phyloP scores from a whole-genome alignment of 2,797 vertebrate genomes.

The Brachyalestes nurse region DNA sequence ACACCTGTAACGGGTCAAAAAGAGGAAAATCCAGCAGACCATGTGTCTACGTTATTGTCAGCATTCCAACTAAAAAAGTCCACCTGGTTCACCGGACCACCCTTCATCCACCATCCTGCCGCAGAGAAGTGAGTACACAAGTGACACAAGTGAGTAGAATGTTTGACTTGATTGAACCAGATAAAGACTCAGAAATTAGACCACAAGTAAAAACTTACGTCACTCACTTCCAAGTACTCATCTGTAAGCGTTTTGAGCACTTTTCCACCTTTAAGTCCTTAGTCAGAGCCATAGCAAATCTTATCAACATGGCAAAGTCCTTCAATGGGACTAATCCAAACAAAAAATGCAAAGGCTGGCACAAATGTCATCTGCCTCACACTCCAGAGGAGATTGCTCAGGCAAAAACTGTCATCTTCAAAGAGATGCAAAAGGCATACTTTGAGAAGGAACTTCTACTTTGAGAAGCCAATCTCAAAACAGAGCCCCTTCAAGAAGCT shows the following conservation, averaged over 20 bases:
- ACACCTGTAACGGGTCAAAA: conserved; percentile 22
- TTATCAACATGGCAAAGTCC: conserved; percentile 21
- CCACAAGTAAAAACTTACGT: background rate
- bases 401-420: conserved; percentile 12
- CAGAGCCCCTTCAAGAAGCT: conserved; percentile 19
- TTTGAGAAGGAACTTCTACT: conserved; percentile 38
- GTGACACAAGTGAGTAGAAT: background rate
- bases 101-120: conserved; percentile 22
- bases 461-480: background rate
- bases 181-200: conserved; percentile 15
- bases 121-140: no score
- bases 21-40: conserved; percentile 19
- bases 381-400: conserved; percentile 22
- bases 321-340: conserved; percentile 13
- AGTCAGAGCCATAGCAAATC: background rate
- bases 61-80: background rate
- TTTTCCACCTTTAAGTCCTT: conserved; percentile 27
- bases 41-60: background rate
- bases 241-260: background rate
- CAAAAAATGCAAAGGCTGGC: conserved; percentile 37
- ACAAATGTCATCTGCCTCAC: conserved; percentile 26
- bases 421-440: background rate
- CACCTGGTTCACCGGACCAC: conserved; percentile 48
- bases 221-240: background rate
- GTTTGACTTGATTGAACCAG: conserved; percentile 43